phyloP scores from a whole-genome alignment of 2,113 vertebrate genomes.

The Rhadina sibilatrix region DNA sequence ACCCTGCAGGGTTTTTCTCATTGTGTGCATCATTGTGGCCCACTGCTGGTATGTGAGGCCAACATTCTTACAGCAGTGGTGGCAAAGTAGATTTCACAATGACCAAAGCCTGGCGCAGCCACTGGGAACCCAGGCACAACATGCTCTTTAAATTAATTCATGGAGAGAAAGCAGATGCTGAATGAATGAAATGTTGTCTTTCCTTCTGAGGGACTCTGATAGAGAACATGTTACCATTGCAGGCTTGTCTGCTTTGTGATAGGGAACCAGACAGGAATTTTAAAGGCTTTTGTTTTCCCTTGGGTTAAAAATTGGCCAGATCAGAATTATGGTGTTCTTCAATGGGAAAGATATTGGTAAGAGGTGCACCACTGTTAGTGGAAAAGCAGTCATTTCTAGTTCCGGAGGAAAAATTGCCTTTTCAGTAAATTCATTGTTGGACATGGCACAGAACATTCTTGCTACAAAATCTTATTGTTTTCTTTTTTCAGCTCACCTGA shows the following conservation, averaged over 20 bases:
- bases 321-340: not conserved
- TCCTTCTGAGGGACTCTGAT: conserved; percentile 32
- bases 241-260: not conserved
- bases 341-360: not conserved
- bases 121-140: not conserved
- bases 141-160: conserved; percentile 48
- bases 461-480: not conserved
- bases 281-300: not conserved
- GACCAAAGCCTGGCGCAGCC: conserved; percentile 4
- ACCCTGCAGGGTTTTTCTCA: conserved; percentile 16
- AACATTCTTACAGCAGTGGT: not conserved
- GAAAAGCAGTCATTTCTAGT: not conserved
- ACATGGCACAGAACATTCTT: conserved; percentile 25
- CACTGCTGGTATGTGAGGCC: not conserved
- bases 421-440: conserved; percentile 23
- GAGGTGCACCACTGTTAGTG: not conserved
- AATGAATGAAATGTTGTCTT: conserved; percentile 26
- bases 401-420: conserved; percentile 2
- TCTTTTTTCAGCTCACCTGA: conserved; percentile 4
- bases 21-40: not conserved
- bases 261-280: not conserved
- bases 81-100: conserved; percentile 25
- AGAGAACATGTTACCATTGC: not conserved
- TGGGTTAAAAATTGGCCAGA: not conserved
- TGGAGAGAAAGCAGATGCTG: conserved; percentile 58